Conservation (phyloP, 2,888 invertebrate genomes). For the Melinaea marsaeus region DNA sequence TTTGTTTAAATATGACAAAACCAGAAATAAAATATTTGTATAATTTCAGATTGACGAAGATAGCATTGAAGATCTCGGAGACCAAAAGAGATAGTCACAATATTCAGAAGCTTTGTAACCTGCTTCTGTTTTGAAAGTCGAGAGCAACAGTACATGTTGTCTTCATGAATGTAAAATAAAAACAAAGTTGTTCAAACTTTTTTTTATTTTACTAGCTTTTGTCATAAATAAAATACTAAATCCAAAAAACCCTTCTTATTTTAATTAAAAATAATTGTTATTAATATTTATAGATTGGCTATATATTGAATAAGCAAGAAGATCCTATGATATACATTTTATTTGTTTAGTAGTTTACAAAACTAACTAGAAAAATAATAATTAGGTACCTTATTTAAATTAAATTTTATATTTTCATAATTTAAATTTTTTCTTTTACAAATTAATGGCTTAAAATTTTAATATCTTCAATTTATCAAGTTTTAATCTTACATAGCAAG, state of each 20-base stretch:
- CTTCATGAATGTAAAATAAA: slow-evolving; percentile 35
- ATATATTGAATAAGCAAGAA: no score
- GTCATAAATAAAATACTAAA: slow-evolving; percentile 23
- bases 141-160: slow-evolving; percentile 21
- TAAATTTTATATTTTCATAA: no score
- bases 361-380: no score
- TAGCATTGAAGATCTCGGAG: slow-evolving; percentile 93
- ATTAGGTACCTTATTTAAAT: no score
- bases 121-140: slow-evolving; percentile 21
- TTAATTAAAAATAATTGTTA: neutral
- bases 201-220: slow-evolving; percentile 42
- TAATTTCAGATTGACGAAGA: slow-evolving; percentile 90
- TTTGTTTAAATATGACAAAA: neutral
- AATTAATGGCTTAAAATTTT: no score
- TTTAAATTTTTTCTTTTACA: no score
- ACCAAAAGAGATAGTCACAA: slow-evolving; percentile 88
- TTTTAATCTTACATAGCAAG: no score
- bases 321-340: no score
- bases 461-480: no score
- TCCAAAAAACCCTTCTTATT: slow-evolving; percentile 15
- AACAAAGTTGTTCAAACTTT: slow-evolving; percentile 43
- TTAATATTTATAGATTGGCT: neutral
- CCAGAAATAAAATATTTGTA: slow-evolving; percentile 5
- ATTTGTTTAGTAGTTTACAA: no score
- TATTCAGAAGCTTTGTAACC: slow-evolving; percentile 27